Evolutionary conservation across 1,140 invertebrate species (phyloP), one percentile per base, ranked within the genome.

Genomic region (Teleopsis dalmanni): DNA sequence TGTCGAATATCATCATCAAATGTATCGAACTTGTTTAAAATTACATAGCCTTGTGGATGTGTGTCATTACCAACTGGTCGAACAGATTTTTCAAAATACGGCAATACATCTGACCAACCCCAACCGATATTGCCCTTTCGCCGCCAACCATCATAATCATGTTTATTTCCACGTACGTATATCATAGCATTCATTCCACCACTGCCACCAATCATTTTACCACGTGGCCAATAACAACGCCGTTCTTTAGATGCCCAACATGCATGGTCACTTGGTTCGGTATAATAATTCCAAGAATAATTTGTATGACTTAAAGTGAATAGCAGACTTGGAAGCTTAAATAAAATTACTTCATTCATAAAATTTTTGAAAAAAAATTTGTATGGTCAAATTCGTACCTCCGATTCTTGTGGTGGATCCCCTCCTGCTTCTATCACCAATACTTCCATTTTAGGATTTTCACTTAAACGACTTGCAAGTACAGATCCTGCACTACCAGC

Each of bases 141-240:
- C 29, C 85, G 86, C 94, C 94, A 98, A 42, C 87, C 78, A 66
- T 97, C 88, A 59, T 82, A 98, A 65, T 97, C 93, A 3, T 82
- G 74, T 48, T 82, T 79, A 73, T 96, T 94, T 1, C 94, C 94
- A 48, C 94, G 75, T 6, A 96, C 83, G 65, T 96, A 96, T 0
- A 95, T 78, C 93, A 97, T 90, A 0, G 87, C 88, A 54, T 91
- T 91, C 0, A 91, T 69, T 1, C 90, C 87, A 13, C 82, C 85
- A 1, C 88, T 92, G 1, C 94, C 95, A 1, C 93, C 93, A 10
- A 91, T 65, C 3, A 88, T 81, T 72, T 91, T 89, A 34, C 88
- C 88, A 45, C 87, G 78, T 1, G 87, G 90, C 88, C 87, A 91
- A 54, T 81, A 83, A 61, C 87, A 89, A 27, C 87, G 75, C 27